Conservation (phyloP, 2,888 invertebrate genomes). For the Gibbula magus region DNA sequence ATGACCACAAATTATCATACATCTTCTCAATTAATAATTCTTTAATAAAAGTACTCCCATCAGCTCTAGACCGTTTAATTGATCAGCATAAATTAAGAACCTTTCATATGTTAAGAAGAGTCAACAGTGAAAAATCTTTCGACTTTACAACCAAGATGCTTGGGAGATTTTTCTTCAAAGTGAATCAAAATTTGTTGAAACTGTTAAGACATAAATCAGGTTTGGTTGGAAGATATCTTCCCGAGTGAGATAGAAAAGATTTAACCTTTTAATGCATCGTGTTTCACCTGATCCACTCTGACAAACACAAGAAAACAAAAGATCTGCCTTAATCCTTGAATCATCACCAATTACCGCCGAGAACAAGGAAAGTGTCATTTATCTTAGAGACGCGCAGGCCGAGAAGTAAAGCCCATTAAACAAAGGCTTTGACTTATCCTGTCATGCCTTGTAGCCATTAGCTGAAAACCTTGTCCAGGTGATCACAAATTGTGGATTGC, state of each 20-base stretch:
- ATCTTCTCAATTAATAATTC: conserved; percentile 9
- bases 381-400: conserved; percentile 5
- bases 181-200: too few species aligned
- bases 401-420: conserved; percentile 17
- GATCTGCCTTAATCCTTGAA: conserved; percentile 13
- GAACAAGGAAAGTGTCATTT: conserved; percentile 17
- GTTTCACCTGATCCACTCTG: neutral
- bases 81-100: too few species aligned
- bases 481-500: conserved; percentile 21
- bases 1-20: neutral
- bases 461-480: conserved; percentile 21
- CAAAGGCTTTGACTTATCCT: conserved; percentile 24
- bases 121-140: too few species aligned
- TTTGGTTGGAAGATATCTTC: too few species aligned
- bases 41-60: neutral
- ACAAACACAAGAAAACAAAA: conserved; percentile 13
- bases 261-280: conserved; percentile 6
- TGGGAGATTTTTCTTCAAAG: too few species aligned
- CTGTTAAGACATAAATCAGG: too few species aligned
- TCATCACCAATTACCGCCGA: conserved; percentile 7
- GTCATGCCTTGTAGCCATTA: conserved; percentile 16
- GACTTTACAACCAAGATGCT: too few species aligned
- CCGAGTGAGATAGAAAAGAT: neutral
- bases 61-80: too few species aligned
- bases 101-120: too few species aligned